Base-by-base conservation (phyloP, 2,888 invertebrate species). In the Phasia obesa region DNA sequence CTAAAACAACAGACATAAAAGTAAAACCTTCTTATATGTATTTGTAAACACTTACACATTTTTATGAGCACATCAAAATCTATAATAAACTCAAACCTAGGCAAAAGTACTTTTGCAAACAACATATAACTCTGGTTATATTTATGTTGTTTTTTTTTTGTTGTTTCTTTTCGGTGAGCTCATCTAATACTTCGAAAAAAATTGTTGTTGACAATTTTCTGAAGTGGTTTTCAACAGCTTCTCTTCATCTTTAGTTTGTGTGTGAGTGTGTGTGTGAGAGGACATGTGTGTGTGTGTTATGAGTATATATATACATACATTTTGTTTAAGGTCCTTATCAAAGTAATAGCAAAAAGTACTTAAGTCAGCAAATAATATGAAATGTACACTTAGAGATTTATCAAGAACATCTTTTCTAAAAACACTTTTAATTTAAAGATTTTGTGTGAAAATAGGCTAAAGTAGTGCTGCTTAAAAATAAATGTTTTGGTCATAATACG, bases 211-310 rank as follows among this genome's bases (percentile, higher is more conserved):
- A 67, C 65, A 79, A 79, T 79, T 73, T 79, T 73, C 59, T 73
- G 55, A 79, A 79, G 79, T 79, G 71, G 65, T 60, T 79, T 73
- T 79, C 65, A 79, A 73, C 73, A 79, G 60, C 51, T 65, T 73
- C 31, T 44, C 27, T 11, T 11, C 69, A 76, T 76, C 53, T 69
- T 42, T 19, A 15, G 42, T 49, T 42, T 27, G 53, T 60, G 27
- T 19, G 19, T 25, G 19, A 6, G 9, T 42, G 1, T 47, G 17
- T 19, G 19, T 25, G 19, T 4, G 9, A 25, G 1, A 35, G 17
- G 1, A n/a, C n/a, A 5, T 47, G 44, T 55, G 38, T 49, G n/a
- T 60, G 25, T 38, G n/a, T 64, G 19, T 27, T 62, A 11, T 17
- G 1, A 47, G 44, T n/a, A 6, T 44, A n/a, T 21, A 35, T n/a